Conservation (phyloP, 2,113 vertebrate species). For the Dasyurus viverrinus region DNA sequence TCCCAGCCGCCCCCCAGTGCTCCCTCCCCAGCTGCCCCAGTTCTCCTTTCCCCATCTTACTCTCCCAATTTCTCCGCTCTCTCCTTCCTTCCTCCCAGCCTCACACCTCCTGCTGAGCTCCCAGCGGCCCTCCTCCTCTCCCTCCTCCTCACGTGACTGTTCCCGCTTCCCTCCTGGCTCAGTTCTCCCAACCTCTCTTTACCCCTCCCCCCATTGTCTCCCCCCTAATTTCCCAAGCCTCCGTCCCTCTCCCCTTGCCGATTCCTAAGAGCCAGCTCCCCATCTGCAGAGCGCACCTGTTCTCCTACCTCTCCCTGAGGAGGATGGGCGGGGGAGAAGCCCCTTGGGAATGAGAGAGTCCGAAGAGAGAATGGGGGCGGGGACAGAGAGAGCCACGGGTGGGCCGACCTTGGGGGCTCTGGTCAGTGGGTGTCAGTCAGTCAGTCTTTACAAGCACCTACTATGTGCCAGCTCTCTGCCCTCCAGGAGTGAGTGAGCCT, state of each 20-base stretch:
- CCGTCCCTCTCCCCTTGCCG: neutral
- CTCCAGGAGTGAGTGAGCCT: neutral
- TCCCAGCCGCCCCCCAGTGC: neutral
- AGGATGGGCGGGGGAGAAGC: neutral
- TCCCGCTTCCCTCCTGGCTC: neutral
- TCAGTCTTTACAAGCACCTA: too few species aligned
- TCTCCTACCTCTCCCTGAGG: neutral
- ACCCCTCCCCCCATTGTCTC: neutral
- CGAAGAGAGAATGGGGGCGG: too few species aligned
- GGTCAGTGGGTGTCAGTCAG: neutral
- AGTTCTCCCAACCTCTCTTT: neutral
- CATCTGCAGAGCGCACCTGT: constrained; percentile 41
- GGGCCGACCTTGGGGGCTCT: neutral
- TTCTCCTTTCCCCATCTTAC: neutral
- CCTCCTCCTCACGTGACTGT: neutral
- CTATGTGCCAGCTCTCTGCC: neutral
- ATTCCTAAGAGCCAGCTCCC: constrained; percentile 17
- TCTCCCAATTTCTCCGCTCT: neutral
- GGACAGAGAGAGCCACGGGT: too few species aligned
- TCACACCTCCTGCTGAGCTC: neutral
- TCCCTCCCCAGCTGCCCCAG: neutral
- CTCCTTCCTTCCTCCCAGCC: neutral
- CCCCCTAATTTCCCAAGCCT: neutral
- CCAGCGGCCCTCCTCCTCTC: neutral
- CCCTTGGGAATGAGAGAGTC: neutral